phyloP scores from a whole-genome alignment of 2,888 invertebrate species.

The Chymomyza caudatula region DNA sequence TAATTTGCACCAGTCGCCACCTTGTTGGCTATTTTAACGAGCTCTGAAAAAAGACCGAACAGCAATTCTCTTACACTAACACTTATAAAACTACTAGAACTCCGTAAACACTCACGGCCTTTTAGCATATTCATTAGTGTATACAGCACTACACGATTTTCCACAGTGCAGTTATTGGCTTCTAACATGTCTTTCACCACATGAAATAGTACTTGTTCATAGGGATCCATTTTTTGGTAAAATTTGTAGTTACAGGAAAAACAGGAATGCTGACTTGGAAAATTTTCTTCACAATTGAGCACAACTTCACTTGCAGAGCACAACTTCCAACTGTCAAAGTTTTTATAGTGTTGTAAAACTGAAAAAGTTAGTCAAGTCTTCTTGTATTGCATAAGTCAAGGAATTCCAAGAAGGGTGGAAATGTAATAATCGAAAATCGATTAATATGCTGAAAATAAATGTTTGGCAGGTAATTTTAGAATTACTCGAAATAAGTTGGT shows the following conservation, averaged over 20 bases:
- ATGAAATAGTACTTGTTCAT: conserved; percentile 6
- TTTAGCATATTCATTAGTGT: conserved; percentile 10
- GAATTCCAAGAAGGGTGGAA: too few relatives aligned
- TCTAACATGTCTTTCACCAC: conserved; percentile 22
- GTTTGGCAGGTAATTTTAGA: too few relatives aligned
- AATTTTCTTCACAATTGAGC: too few relatives aligned
- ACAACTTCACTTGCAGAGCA: too few relatives aligned
- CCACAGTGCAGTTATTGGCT: not conserved
- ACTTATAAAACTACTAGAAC: not conserved
- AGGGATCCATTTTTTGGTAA: not conserved
- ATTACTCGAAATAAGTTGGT: too few relatives aligned
- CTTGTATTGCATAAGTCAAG: not conserved
- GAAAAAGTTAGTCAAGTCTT: not conserved
- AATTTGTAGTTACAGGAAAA: not conserved
- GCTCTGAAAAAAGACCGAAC: conserved; percentile 10
- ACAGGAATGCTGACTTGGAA: not conserved
- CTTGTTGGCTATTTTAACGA: conserved; percentile 18
- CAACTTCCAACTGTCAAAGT: not conserved
- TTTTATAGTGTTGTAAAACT: not conserved
- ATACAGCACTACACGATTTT: not conserved
- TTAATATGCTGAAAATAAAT: too few relatives aligned
- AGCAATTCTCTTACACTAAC: not conserved
- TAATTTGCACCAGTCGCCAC: conserved; percentile 13
- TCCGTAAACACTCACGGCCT: conserved; percentile 26
- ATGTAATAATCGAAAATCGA: too few relatives aligned